Evolutionary conservation across 2,797 vertebrate genomes (phyloP), one percentile per base, ranked within the genome.

Genomic region (Acrocephalus scirpaceus): DNA sequence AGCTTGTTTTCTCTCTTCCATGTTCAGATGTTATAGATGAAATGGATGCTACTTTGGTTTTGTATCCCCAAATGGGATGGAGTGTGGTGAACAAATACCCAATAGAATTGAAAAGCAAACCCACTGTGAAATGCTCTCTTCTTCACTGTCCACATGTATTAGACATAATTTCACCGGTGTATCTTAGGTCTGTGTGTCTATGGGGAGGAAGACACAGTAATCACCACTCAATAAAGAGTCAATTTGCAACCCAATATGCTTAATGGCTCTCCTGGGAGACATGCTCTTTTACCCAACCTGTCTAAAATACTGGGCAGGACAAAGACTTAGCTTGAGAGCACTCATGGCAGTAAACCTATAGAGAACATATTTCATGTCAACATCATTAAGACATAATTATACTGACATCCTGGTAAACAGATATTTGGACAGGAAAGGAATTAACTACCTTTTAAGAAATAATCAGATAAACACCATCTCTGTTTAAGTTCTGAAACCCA

Each of bases 261-360:
- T 72, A 81, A 60, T 17, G 14, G 22, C 60, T 62, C 29, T 70
- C 23, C 51, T 56, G 44, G 25, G 13, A 80, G 32, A 71, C 13
- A 50, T 0, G 1, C 29, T 23, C 8, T 29, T 88, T 53, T n/a
- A 44, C 14, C 15, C 29, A 44, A 6, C 1, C 23, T n/a, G 7
- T 36, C 40, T 50, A 48, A 77, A 81, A 47, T 5, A 69, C 0
- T 2, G 11, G 47, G 13, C n/a, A 80, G 50, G 32, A 66, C 42
- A 86, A 61, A 58, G 27, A 64, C 9, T 16, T 36, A 22, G 13
- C 29, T 61, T 80, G 20, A 84, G 38, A 25, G 4, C 13, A 27
- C 21, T n/a, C 5, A 7, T 10, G 16, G 42, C 38, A 57, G 57
- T 38, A 80, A 81, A 62, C 9, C 26, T 83, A 13, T 4, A 67